Base-by-base conservation (phyloP, 2,888 invertebrate species). In the Hydriomena furcata region DNA sequence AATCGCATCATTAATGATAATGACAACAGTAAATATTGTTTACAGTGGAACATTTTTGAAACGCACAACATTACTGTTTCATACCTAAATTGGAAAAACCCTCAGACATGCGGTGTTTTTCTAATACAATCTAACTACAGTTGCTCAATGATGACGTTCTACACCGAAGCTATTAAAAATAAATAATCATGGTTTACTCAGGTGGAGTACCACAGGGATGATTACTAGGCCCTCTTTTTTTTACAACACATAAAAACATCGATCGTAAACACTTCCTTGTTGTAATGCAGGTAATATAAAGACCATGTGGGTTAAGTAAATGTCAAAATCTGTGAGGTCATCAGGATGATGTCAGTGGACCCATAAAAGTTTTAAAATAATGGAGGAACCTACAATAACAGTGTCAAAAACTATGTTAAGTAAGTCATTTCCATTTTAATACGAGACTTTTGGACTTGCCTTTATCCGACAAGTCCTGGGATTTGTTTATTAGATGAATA, bases 311-410 rank as follows among this genome's bases (percentile, higher is more conserved):
- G 27, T 25, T 30, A 50, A 37, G 45, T 44, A 59, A 61, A 55
- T 46, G 51, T 44, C 52, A 50, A 49, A 48, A 46, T 24, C 32
- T 38, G 46, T 55, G 55, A 67, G 59, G 56, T 63, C 62, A 66
- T 64, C 49, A 55, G 28, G 45, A 57, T 66, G 65, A 68, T 58
- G 59, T 70, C 63, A 65, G 48, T 53, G 42, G 36, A 40, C 31
- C 42, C 53, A 55, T 51, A 45, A 50, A 41, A 38, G 37, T 36
- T 44, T 17, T 17, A 32, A 34, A 37, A 13, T 7, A 25, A 35
- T 31, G 30, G 23, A 41, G 28, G 17, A 48, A 48, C 32, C 21
- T 31, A 17, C 7, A 25, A 34, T 34, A 38, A 38, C n/a, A 27
- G 21, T 5, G 11, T n/a, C 11, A 20, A 30, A 30, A n/a, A 23